phyloP scores from a whole-genome alignment of 2,113 vertebrate species.

The Proterorhinus semilunaris region DNA sequence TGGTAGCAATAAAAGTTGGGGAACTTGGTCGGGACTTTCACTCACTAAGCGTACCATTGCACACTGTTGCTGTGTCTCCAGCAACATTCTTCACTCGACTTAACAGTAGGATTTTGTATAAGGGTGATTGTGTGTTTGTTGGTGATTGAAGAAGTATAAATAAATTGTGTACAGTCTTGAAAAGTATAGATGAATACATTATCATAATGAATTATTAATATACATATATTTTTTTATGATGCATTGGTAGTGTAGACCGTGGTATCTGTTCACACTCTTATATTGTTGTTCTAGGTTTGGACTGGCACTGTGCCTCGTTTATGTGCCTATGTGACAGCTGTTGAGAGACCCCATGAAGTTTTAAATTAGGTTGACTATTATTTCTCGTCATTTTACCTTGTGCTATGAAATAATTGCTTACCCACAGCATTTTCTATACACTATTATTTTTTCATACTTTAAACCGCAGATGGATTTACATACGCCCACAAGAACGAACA shows the following conservation, averaged over 20 bases:
- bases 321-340: neutral
- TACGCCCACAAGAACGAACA: neutral
- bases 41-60: no score
- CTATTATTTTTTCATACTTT: neutral
- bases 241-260: neutral
- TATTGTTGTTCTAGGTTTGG: neutral
- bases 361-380: neutral
- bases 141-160: no score
- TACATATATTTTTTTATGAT: no score
- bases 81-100: no score
- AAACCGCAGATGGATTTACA: conserved; percentile 1
- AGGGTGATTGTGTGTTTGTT: no score
- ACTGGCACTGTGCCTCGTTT: conserved; percentile 4
- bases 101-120: no score
- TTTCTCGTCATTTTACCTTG: neutral
- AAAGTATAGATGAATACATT: no score
- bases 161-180: no score
- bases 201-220: no score
- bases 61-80: no score
- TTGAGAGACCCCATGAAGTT: neutral
- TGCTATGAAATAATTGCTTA: neutral
- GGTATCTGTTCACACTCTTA: neutral
- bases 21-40: no score
- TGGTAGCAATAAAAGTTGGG: no score
- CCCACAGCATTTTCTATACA: neutral